Conservation (phyloP, 2,113 vertebrate genomes). For the Onychorhynchus coronatus region DNA sequence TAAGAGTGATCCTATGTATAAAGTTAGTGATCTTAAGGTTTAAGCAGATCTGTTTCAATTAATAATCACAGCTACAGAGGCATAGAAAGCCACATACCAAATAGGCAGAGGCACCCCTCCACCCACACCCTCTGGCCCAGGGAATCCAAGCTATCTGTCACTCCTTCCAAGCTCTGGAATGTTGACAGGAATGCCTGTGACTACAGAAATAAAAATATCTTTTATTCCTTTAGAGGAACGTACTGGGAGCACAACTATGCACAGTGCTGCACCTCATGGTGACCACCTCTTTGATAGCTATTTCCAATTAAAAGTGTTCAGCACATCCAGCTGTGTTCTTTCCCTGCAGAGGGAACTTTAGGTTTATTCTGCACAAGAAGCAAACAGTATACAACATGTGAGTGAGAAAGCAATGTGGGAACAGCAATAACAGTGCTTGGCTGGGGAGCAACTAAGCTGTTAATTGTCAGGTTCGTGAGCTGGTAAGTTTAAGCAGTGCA, state of each 20-base stretch:
- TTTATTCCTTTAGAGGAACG: neutral
- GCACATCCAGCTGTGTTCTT: neutral
- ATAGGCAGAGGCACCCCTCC: neutral
- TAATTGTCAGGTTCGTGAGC: neutral
- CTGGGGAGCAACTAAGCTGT: neutral
- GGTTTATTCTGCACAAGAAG: neutral
- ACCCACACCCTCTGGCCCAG: neutral
- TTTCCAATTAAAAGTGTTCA: neutral
- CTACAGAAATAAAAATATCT: constrained; percentile 38
- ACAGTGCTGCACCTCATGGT: neutral
- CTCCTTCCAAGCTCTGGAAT: constrained; percentile 1
- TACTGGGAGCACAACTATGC: neutral
- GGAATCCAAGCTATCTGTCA: neutral
- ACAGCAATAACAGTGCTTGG: neutral
- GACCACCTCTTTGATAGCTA: neutral
- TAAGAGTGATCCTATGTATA: neutral
- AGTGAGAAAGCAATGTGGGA: neutral
- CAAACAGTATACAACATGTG: accelerated
- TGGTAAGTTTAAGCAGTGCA: neutral
- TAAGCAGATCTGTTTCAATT: neutral
- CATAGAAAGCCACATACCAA: neutral
- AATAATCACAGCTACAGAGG: neutral
- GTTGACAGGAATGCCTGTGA: neutral
- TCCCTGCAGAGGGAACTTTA: neutral
- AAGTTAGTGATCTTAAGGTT: neutral